Conservation (phyloP, 1,140 invertebrate species). For the Macrocentrus cingulum region DNA sequence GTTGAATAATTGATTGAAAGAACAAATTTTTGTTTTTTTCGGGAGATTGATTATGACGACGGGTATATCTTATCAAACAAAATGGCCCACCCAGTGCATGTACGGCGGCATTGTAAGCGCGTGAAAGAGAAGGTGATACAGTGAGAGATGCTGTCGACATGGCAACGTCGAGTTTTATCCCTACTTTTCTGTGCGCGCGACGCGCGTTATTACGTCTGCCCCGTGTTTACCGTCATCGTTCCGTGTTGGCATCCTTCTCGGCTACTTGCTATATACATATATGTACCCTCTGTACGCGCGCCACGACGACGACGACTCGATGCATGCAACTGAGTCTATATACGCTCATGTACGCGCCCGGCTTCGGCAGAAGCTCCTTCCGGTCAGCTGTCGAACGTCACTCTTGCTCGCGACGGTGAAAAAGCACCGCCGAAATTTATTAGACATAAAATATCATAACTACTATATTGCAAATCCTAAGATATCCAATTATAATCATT, state of each 20-base stretch:
- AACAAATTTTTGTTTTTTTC: background rate
- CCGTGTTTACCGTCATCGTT: conserved; percentile 26
- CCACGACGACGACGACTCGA: background rate
- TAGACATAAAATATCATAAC: too few relatives aligned
- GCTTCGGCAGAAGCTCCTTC: conserved; percentile 9
- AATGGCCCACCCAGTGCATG: conserved; percentile 1
- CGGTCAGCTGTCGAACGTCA: conserved; percentile 19
- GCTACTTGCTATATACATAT: background rate
- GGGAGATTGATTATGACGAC: background rate
- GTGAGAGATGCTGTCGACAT: conserved; percentile 26
- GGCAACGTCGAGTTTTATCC: conserved; percentile 24
- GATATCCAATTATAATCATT: too few relatives aligned
- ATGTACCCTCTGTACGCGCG: background rate
- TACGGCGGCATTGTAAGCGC: background rate
- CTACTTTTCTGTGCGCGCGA: background rate
- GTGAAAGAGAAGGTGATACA: background rate
- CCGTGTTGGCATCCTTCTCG: conserved; percentile 18
- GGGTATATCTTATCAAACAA: background rate
- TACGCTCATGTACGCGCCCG: background rate
- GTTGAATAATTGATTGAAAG: too few relatives aligned
- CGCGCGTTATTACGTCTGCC: conserved; percentile 24
- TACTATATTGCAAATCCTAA: too few relatives aligned
- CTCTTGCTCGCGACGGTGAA: conserved; percentile 3
- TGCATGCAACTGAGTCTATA: background rate
- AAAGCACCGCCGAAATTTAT: background rate